These are phyloP conservation scores for Phyllostomus discolor DNA, from an alignment of 2,113 vertebrate species.

Conservation along the genomic window DNA sequence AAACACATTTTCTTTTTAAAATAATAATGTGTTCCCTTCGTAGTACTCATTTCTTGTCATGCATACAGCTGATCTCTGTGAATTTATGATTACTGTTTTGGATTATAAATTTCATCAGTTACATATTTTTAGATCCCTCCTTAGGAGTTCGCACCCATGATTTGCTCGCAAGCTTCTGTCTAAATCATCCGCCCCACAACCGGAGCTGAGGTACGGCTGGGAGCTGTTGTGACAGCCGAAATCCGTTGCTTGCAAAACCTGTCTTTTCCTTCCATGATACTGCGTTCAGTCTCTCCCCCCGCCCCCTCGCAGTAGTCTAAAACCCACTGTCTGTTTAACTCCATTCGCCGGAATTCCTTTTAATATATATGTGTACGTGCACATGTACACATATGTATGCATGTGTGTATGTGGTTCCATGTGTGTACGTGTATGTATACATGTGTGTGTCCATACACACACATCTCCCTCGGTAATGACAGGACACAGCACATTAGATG, in stretches of 20 bases:
- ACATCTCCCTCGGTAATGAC: neutral
- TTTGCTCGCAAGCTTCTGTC: neutral
- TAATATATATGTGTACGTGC: neutral
- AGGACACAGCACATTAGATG: neutral
- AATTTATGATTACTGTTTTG: neutral
- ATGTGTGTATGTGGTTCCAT: no score
- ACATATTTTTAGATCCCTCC: neutral
- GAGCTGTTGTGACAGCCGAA: neutral
- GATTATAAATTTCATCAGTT: neutral
- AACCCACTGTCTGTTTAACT: neutral
- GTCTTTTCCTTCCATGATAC: neutral
- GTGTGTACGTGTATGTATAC: accelerated
- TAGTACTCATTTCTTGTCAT: neutral
- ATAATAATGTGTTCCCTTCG: no score
- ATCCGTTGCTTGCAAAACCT: neutral
- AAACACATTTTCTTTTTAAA: neutral
- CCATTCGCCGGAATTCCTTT: neutral
- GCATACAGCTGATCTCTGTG: neutral
- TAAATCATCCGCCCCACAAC: neutral
- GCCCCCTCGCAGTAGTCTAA: neutral
- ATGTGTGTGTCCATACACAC: accelerated
- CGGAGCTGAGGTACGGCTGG: neutral
- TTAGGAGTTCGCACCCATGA: neutral
- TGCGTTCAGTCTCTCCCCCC: neutral
- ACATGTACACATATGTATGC: accelerated